Evolutionary conservation across 2,113 vertebrate genomes (phyloP).

Genomic region (Ceyx margarethae): DNA sequence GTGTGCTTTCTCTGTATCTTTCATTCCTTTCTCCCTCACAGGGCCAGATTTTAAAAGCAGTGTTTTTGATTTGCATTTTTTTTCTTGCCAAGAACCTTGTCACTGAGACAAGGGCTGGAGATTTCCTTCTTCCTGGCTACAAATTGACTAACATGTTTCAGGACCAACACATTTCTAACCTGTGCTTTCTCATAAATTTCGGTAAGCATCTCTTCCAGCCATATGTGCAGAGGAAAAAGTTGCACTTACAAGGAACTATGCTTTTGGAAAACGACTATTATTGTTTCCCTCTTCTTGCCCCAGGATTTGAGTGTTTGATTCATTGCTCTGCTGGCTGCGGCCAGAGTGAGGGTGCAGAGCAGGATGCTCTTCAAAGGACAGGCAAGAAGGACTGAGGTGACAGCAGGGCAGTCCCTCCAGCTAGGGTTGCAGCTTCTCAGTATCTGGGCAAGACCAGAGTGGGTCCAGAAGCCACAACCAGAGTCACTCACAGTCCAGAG

Average conservation of each 20-base stretch:
- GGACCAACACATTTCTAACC: slow-evolving; percentile 1
- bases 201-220: neutral
- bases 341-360: neutral
- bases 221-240: neutral
- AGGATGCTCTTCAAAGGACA: neutral
- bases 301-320: neutral
- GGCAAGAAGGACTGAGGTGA: neutral
- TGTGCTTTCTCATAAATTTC: neutral
- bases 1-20: neutral
- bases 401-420: neutral
- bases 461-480: neutral
- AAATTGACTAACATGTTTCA: neutral
- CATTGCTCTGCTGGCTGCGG: neutral
- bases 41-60: neutral
- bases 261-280: neutral
- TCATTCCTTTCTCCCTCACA: neutral
- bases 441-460: neutral
- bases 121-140: neutral
- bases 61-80: neutral
- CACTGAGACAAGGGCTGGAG: neutral
- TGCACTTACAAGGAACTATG: neutral
- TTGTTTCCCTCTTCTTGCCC: neutral
- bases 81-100: neutral
- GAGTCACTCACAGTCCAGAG: neutral
- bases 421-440: neutral